These are phyloP conservation scores for Eremophila alpestris DNA, from an alignment of 2,797 vertebrate species.

Conservation along the genomic window DNA sequence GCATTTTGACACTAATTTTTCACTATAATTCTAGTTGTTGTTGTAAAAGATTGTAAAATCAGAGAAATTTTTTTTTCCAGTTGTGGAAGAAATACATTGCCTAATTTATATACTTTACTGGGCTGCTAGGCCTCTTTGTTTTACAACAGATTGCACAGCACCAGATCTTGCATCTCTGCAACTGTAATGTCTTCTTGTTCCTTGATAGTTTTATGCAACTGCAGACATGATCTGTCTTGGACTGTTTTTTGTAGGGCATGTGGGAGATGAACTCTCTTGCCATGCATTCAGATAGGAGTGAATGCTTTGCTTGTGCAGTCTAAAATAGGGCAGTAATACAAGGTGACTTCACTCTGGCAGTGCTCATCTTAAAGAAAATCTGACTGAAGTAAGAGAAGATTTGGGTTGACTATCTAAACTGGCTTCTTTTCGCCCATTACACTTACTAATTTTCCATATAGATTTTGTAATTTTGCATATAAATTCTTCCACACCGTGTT, in stretches of 20 bases:
- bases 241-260: background rate
- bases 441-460: background rate
- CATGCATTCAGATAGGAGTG: background rate
- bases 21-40: background rate
- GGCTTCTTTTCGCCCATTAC: background rate
- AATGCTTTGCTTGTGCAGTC: background rate
- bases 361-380: background rate
- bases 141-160: background rate
- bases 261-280: background rate
- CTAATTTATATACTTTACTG: background rate
- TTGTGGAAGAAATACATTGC: background rate
- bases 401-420: background rate
- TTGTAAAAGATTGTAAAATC: background rate
- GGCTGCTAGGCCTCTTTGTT: background rate
- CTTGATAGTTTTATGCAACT: background rate
- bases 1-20: background rate
- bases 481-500: background rate
- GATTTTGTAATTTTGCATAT: background rate
- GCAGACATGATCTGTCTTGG: background rate
- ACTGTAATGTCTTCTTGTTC: background rate
- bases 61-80: background rate
- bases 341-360: background rate
- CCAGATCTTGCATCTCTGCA: background rate
- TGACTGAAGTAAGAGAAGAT: background rate
- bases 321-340: background rate